Evolutionary conservation across 2,113 vertebrate genomes (phyloP), one percentile per base, ranked within the genome.

Genomic region (Limanda limanda): DNA sequence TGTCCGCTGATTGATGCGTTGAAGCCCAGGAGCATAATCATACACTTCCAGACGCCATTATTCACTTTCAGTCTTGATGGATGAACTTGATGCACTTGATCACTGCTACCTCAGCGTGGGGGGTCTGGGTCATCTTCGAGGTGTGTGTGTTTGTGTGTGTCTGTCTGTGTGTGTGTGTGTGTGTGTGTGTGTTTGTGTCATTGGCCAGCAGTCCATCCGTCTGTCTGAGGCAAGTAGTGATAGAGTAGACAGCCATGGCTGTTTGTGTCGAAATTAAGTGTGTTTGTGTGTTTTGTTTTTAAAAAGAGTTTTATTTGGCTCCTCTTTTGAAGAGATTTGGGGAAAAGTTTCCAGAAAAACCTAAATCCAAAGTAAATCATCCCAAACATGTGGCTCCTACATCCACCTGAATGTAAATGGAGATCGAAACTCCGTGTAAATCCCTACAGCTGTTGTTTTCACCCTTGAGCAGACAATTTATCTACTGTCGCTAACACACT

Each of bases 31-130:
- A 79, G 91, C 83, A 88, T 93, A 94, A 94, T 94, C 92, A 85
- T 86, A 91, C 78, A 92, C 91, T 92, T 92, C 91, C 91, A 91
- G 86, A 68, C 47, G 66, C 92, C 91, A 90, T 94, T 93, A 92
- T 89, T 94, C 91, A 93, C 90, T 91, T 77, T 90, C 86, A 74
- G 84, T 71, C 76, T 47, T 89, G 86, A 91, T 88, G 81, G 88
- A 89, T 90, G 84, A 71, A 90, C 68, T 82, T 74, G 69, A 87
- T 71, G 85, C 56, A 71, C 91, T 83, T 90, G 84, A 93, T 92
- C 87, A 84, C 76, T 71, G 77, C 82, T 85, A 67, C 75, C 69
- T 84, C 88, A 82, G 85, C 52, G 37, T 84, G 86, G 80, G 78
- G 70, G 85, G 87, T 89, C 84, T 83, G 81, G 91, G 83, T 89